Evolutionary conservation across 2,113 vertebrate species (phyloP).

Genomic region (Murina feae): DNA sequence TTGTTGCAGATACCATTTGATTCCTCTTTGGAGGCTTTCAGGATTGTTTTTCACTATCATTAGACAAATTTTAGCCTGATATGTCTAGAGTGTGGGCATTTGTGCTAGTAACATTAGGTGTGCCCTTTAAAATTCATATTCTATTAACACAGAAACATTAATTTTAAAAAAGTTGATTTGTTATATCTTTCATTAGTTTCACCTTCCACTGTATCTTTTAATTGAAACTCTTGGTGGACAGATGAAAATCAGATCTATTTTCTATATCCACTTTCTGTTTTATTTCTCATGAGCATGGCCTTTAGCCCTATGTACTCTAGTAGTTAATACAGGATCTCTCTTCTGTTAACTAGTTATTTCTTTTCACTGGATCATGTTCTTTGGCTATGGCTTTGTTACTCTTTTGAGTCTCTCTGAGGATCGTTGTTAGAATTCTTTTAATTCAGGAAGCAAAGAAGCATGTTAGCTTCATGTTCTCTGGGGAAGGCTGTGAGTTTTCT

Average conservation of each 20-base stretch:
- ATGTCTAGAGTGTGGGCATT: not conserved
- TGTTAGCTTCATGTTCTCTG: not conserved
- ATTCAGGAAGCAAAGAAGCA: not conserved
- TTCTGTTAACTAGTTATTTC: not conserved
- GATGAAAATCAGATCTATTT: not conserved
- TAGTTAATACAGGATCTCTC: not conserved
- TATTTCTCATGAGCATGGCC: not conserved
- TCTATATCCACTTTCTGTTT: not conserved
- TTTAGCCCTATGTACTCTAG: not conserved
- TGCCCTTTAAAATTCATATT: not conserved
- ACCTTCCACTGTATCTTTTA: not conserved
- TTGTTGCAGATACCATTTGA: not conserved
- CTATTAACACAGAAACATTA: not conserved
- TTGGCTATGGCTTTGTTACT: not conserved
- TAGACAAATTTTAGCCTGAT: not conserved
- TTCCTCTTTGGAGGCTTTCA: not conserved
- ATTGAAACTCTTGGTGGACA: not conserved
- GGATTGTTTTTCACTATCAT: not conserved
- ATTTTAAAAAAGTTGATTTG: not conserved
- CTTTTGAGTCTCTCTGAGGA: not conserved
- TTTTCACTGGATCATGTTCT: not conserved
- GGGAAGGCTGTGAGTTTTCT: no score
- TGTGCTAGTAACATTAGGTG: not conserved
- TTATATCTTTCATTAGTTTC: not conserved
- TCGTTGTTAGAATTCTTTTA: not conserved